phyloP scores from a whole-genome alignment of 2,113 vertebrate genomes.

The Pituophis catenifer region DNA sequence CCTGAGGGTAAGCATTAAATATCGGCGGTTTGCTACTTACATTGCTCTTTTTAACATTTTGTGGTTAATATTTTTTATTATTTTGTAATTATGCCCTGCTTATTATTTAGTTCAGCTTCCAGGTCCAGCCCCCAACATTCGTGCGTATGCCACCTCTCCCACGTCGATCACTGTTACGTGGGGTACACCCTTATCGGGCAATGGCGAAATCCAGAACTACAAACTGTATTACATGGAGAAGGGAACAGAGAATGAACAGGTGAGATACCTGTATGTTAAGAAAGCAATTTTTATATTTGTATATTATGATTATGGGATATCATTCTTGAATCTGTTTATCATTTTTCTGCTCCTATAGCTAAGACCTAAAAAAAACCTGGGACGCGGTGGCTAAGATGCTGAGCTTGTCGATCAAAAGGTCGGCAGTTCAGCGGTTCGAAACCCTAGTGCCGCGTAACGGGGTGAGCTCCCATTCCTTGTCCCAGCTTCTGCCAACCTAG shows the following conservation, averaged over 20 bases:
- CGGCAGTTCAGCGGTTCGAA: too few species aligned
- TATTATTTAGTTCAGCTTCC: slow-evolving; percentile 88
- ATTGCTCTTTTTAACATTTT: background rate
- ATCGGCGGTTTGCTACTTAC: background rate
- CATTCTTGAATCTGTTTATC: background rate
- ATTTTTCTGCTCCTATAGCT: background rate
- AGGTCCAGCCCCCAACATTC: slow-evolving; percentile 90
- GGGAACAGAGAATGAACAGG: slow-evolving; percentile 84
- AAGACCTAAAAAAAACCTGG: background rate
- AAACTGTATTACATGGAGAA: slow-evolving; percentile 94
- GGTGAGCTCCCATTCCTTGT: too few species aligned
- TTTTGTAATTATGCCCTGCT: background rate
- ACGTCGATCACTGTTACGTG: slow-evolving; percentile 83
- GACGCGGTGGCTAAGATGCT: too few species aligned
- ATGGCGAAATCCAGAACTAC: slow-evolving; percentile 92
- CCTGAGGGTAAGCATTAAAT: slow-evolving; percentile 81
- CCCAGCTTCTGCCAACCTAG: too few species aligned
- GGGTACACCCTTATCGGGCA: slow-evolving; percentile 88
- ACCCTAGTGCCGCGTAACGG: too few species aligned
- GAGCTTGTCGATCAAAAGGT: too few species aligned
- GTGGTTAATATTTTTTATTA: background rate
- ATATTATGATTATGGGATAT: background rate
- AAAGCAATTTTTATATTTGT: background rate
- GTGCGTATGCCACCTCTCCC: slow-evolving; percentile 75
- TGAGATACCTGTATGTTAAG: slow-evolving; percentile 47